Conservation (phyloP, 2,113 vertebrate species). For the Ceyx cyanopectus region DNA sequence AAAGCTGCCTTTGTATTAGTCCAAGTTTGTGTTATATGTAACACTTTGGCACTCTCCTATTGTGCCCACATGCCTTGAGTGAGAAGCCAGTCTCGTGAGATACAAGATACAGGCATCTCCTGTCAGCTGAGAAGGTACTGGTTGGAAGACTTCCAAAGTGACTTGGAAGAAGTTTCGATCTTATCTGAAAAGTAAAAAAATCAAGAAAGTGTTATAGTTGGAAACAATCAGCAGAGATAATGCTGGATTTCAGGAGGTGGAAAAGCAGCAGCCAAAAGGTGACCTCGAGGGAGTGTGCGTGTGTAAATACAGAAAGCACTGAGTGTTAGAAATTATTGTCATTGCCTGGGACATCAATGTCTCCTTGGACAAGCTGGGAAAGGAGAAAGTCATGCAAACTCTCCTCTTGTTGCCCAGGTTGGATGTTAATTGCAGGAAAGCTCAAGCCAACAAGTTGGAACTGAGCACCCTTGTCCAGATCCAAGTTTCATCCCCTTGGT, state of each 20-base stretch:
- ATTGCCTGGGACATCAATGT: neutral
- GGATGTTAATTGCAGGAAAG: neutral
- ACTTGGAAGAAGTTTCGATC: slow-evolving; percentile 48
- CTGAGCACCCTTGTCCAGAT: neutral
- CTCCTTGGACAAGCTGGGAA: neutral
- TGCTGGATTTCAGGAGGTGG: neutral
- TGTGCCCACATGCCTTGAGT: neutral
- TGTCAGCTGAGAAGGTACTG: slow-evolving; percentile 29
- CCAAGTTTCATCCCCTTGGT: slow-evolving; percentile 51
- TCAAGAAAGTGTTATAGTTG: slow-evolving; percentile 48
- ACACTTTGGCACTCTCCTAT: accelerated
- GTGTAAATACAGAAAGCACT: neutral
- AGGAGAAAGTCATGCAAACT: neutral
- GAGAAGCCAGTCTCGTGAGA: neutral
- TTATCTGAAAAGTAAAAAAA: slow-evolving; percentile 24
- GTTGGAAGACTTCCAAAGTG: neutral
- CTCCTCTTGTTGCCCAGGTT: neutral
- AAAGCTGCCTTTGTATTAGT: neutral
- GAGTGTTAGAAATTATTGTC: neutral
- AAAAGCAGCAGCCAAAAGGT: slow-evolving; percentile 45
- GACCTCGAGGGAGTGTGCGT: neutral
- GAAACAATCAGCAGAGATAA: slow-evolving; percentile 44
- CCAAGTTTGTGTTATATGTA: neutral
- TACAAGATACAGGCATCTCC: neutral
- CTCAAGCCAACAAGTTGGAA: slow-evolving; percentile 46